Evolutionary conservation across 2,113 vertebrate genomes (phyloP).

Genomic region (Tor tambroides): DNA sequence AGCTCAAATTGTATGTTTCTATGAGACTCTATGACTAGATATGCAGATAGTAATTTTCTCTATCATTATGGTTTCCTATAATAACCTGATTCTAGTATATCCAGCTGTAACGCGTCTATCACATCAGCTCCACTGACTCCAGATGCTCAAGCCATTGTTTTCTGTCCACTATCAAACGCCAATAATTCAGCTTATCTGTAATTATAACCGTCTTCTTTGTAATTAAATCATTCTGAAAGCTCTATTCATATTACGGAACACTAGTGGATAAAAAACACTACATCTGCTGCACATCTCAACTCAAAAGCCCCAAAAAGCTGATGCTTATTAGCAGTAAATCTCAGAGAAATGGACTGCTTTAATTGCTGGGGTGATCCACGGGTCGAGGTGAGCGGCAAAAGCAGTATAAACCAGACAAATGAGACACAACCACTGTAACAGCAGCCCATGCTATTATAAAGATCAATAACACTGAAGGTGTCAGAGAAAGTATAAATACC

Average conservation of each 20-base stretch:
- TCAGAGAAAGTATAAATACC: slow-evolving; percentile 52
- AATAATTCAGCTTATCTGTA: slow-evolving; percentile 35
- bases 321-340: slow-evolving; percentile 67
- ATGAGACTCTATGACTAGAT: not conserved
- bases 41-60: not conserved
- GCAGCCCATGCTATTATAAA: slow-evolving; percentile 65
- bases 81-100: slow-evolving; percentile 63
- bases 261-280: not conserved
- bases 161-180: slow-evolving; percentile 49
- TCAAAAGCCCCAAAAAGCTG: not conserved
- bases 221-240: slow-evolving; percentile 36
- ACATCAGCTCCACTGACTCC: slow-evolving; percentile 47
- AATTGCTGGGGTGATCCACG: slow-evolving; percentile 59
- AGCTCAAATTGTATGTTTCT: not conserved
- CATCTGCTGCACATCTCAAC: not conserved
- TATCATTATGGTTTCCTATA: not conserved
- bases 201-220: slow-evolving; percentile 12
- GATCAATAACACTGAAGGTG: slow-evolving; percentile 66
- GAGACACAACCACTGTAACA: slow-evolving; percentile 55
- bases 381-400: slow-evolving; percentile 65
- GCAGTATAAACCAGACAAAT: slow-evolving; percentile 72
- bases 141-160: slow-evolving; percentile 40
- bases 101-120: slow-evolving; percentile 59
- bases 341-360: slow-evolving; percentile 75
- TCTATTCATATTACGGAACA: not conserved